Evolutionary conservation across 2,113 vertebrate genomes (phyloP).

Genomic region (Microcebus murinus): DNA sequence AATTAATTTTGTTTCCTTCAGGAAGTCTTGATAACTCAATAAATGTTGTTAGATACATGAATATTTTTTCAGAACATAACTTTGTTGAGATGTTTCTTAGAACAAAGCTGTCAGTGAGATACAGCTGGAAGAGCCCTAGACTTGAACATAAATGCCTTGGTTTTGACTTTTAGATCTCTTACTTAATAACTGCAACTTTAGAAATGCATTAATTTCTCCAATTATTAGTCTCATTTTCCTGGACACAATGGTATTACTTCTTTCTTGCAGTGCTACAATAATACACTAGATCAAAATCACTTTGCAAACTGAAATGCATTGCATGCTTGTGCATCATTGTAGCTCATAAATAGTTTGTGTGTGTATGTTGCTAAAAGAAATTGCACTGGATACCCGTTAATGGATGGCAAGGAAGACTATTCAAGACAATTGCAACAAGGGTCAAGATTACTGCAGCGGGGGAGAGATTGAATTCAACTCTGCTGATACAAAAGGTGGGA

Average conservation of each 20-base stretch:
- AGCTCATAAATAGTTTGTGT: background rate
- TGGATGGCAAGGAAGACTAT: background rate
- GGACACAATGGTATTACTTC: slow-evolving; percentile 24
- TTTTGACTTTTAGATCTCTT: background rate
- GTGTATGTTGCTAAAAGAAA: background rate
- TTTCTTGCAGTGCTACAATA: slow-evolving; percentile 45
- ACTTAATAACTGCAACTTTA: background rate
- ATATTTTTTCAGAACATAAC: background rate
- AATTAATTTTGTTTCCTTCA: background rate
- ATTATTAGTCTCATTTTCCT: slow-evolving; percentile 28
- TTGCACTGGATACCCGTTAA: background rate
- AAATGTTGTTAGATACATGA: background rate
- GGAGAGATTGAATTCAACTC: background rate
- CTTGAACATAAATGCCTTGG: background rate
- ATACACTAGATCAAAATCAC: background rate
- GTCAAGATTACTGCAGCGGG: background rate
- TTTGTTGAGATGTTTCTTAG: background rate
- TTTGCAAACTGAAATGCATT: background rate
- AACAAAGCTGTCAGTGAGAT: background rate
- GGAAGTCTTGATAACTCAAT: background rate
- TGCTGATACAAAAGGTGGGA: background rate
- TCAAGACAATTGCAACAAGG: background rate
- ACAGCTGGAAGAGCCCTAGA: background rate
- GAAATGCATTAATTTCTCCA: background rate
- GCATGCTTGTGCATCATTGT: background rate